Conservation (phyloP, 2,797 vertebrate species). For the Zenarchopterus dispar region DNA sequence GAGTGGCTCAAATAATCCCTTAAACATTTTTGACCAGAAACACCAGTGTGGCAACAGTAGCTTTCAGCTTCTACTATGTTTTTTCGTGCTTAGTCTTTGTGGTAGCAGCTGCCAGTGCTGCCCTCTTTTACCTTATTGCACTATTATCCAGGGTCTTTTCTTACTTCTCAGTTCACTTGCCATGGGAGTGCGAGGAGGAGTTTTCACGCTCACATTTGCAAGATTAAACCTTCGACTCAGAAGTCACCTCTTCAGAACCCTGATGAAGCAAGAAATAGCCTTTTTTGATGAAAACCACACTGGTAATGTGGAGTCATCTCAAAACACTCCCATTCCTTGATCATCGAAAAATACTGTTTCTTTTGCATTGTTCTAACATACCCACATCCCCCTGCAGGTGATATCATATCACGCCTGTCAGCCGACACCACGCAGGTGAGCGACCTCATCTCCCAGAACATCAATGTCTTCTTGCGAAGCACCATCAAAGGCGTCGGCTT, state of each 20-base stretch:
- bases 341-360: too few species aligned
- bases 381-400: slow-evolving; percentile 78
- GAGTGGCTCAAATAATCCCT: too few species aligned
- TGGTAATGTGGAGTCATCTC: slow-evolving; percentile 74
- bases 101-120: neutral
- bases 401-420: slow-evolving; percentile 93
- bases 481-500: slow-evolving; percentile 87
- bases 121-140: neutral
- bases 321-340: neutral
- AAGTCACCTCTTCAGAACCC: slow-evolving; percentile 90
- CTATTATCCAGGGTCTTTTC: neutral
- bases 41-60: neutral
- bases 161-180: slow-evolving; percentile 88
- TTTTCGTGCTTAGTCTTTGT: too few species aligned
- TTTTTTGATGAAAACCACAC: slow-evolving; percentile 97
- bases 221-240: slow-evolving; percentile 93
- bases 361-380: too few species aligned
- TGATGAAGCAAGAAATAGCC: slow-evolving; percentile 93
- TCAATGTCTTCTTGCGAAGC: slow-evolving; percentile 92
- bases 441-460: slow-evolving; percentile 92
- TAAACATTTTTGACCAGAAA: too few species aligned
- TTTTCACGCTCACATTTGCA: slow-evolving; percentile 91
- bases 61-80: neutral
- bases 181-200: slow-evolving; percentile 90
- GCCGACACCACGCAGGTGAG: slow-evolving; percentile 97